Evolutionary conservation across 2,797 vertebrate species (phyloP).

Genomic region (Pelodytes ibericus): DNA sequence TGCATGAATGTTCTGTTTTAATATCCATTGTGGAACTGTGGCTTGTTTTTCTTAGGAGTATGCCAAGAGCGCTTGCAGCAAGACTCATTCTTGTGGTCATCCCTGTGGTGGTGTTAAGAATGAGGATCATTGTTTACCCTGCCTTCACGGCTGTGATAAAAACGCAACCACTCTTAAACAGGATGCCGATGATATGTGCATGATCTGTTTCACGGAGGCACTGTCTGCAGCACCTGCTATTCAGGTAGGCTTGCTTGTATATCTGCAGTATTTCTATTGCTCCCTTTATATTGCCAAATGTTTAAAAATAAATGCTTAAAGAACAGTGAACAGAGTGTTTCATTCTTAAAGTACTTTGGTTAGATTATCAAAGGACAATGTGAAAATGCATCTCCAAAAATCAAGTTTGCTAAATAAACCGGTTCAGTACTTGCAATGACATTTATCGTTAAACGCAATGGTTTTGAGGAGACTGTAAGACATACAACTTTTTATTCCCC

Average conservation of each 20-base stretch:
- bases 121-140: slow-evolving; percentile 91
- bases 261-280: background rate
- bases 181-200: slow-evolving; percentile 99
- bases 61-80: slow-evolving; percentile 93
- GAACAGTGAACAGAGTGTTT: no score
- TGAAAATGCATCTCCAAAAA: no score
- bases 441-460: no score
- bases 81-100: slow-evolving; percentile 93
- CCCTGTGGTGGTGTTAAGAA: slow-evolving; percentile 96
- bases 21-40: no score
- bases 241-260: slow-evolving; percentile 76
- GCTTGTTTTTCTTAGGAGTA: slow-evolving; percentile 81
- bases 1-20: no score
- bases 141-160: slow-evolving; percentile 95
- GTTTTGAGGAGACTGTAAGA: no score
- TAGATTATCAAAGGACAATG: no score
- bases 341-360: no score
- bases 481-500: slow-evolving; percentile 47
- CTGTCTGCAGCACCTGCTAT: slow-evolving; percentile 96
- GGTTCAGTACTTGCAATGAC: no score
- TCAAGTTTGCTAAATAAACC: no score
- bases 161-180: slow-evolving; percentile 88
- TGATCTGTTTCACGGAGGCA: slow-evolving; percentile 98
- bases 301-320: no score
- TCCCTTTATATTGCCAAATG: no score